phyloP scores from a whole-genome alignment of 2,113 vertebrate genomes.

The Oryzias celebensis region DNA sequence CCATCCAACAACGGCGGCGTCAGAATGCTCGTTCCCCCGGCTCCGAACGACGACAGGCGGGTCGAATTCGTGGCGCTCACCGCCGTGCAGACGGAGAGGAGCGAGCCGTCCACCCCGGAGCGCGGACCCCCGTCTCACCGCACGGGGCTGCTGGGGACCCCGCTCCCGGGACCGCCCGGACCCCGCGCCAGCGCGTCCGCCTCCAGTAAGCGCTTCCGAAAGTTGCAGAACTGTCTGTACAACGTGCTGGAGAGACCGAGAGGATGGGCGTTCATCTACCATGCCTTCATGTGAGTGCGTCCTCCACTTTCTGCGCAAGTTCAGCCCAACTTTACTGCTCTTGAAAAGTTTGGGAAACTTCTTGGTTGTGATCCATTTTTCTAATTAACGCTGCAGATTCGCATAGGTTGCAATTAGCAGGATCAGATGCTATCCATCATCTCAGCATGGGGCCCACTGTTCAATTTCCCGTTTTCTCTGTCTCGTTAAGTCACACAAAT shows the following conservation, averaged over 20 bases:
- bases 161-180: slow-evolving; percentile 77
- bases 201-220: slow-evolving; percentile 84
- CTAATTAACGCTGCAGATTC: slow-evolving; percentile 52
- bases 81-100: slow-evolving; percentile 84
- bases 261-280: slow-evolving; percentile 92
- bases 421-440: slow-evolving; percentile 50
- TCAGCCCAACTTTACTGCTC: too few species aligned
- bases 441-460: slow-evolving; percentile 39
- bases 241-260: slow-evolving; percentile 91
- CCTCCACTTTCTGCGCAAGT: neutral
- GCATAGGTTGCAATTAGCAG: slow-evolving; percentile 35
- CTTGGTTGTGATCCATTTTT: slow-evolving; percentile 29
- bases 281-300: slow-evolving; percentile 89
- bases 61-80: slow-evolving; percentile 88
- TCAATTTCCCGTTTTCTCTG: slow-evolving; percentile 39
- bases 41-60: slow-evolving; percentile 75
- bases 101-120: slow-evolving; percentile 81
- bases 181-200: slow-evolving; percentile 76
- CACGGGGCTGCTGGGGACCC: slow-evolving; percentile 85
- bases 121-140: slow-evolving; percentile 80
- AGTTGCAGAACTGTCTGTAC: slow-evolving; percentile 89
- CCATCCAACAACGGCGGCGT: slow-evolving; percentile 83
- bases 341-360: neutral
- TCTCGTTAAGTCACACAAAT: slow-evolving; percentile 42
- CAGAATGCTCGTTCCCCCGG: slow-evolving; percentile 77